These are phyloP conservation scores for Prunella fulvescens DNA, from an alignment of 2,113 vertebrate species.

Conservation along the genomic window DNA sequence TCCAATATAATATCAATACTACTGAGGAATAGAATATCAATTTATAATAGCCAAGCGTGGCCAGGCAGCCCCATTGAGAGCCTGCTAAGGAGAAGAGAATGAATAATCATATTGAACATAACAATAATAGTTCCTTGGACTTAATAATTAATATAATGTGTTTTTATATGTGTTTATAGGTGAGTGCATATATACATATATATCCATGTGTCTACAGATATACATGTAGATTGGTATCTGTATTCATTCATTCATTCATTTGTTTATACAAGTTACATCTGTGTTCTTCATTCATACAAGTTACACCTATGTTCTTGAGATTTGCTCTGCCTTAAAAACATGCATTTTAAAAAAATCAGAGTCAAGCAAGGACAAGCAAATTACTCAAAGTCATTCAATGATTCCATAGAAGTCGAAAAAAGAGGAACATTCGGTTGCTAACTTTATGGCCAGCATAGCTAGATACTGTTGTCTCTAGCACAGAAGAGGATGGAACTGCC, in stretches of 20 bases:
- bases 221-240: neutral
- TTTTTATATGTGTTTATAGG: neutral
- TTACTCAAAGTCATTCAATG: neutral
- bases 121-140: neutral
- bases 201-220: fast-evolving
- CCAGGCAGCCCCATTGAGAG: neutral
- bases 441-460: neutral
- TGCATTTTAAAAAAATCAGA: neutral
- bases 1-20: neutral
- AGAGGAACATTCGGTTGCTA: neutral
- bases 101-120: neutral
- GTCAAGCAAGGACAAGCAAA: neutral
- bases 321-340: neutral
- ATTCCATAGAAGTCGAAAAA: neutral
- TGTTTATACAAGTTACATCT: neutral
- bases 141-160: neutral
- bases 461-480: neutral
- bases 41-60: neutral
- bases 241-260: neutral
- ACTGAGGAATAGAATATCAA: neutral
- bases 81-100: neutral
- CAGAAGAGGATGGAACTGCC: neutral
- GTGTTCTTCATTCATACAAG: neutral
- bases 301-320: neutral
- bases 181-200: neutral